Evolutionary conservation across 92 coral and sea anemone species (phyloP).

Genomic region (Epizoanthus rinbou): DNA sequence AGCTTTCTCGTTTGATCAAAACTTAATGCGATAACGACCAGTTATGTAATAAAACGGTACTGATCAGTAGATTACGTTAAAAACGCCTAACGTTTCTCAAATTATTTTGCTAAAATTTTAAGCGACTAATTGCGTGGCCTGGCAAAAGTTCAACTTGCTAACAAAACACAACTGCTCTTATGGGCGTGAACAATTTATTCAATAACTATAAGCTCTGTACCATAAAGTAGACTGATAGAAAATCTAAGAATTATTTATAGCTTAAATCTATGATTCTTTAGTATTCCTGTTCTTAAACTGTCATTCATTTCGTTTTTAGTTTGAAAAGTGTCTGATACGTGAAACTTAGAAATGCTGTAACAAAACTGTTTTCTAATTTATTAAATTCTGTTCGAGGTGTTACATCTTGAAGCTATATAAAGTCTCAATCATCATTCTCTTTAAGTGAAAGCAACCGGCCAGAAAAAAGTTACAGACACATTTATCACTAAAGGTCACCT

Average conservation of each 20-base stretch:
- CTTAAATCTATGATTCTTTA: constrained; percentile 5
- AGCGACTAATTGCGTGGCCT: constrained; percentile 35
- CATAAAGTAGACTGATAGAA: background rate
- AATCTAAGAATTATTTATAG: too few relatives aligned
- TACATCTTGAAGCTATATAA: constrained; percentile 15
- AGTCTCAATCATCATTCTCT: constrained; percentile 5
- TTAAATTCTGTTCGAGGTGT: constrained; percentile 17
- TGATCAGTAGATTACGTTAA: constrained; percentile 23
- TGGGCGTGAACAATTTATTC: constrained; percentile 23
- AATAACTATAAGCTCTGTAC: constrained; percentile 9
- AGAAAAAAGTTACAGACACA: constrained; percentile 9
- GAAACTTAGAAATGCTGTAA: background rate
- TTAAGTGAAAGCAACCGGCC: background rate
- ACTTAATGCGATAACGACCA: constrained; percentile 28
- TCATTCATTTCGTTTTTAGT: constrained; percentile 19
- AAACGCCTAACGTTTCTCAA: constrained; percentile 4
- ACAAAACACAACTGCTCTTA: constrained; percentile 14
- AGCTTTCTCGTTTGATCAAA: constrained; percentile 33
- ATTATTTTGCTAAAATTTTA: constrained; percentile 8
- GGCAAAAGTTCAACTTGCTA: constrained; percentile 1
- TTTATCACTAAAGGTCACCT: constrained; percentile 17
- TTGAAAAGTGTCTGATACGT: constrained; percentile 25
- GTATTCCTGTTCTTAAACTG: constrained; percentile 15
- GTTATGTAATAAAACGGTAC: constrained; percentile 31
- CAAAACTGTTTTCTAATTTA: constrained; percentile 14